Conservation (phyloP, 2,113 vertebrate genomes). For the Cnemophilus loriae region DNA sequence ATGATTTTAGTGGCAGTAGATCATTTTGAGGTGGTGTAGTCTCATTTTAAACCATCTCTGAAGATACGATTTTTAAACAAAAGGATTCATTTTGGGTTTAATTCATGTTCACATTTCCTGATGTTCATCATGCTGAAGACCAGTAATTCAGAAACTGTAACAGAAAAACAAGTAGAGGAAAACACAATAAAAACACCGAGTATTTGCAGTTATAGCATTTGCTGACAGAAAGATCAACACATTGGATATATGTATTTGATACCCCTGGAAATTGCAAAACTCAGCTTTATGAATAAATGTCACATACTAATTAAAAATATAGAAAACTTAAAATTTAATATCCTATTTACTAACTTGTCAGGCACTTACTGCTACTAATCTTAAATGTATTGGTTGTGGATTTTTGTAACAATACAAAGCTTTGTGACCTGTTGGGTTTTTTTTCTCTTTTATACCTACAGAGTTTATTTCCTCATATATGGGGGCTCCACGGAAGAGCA, state of each 20-base stretch:
- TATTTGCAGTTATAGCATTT: neutral
- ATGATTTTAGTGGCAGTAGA: neutral
- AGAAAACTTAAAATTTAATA: neutral
- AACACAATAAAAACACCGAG: neutral
- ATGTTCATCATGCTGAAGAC: neutral
- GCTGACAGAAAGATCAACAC: neutral
- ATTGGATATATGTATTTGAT: neutral
- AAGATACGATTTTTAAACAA: neutral
- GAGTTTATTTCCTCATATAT: slow-evolving; percentile 97
- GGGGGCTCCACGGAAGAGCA: slow-evolving; percentile 95
- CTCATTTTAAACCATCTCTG: neutral
- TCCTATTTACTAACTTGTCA: neutral
- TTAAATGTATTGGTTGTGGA: neutral
- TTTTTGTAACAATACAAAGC: neutral
- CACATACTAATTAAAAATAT: neutral
- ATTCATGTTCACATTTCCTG: neutral
- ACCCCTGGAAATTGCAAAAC: neutral
- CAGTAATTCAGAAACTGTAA: neutral
- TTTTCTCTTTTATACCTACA: slow-evolving; percentile 27
- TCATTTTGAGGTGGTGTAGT: neutral
- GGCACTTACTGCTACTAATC: neutral
- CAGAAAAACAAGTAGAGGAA: neutral
- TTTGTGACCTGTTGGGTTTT: neutral
- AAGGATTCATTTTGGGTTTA: neutral
- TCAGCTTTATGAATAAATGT: neutral